A percentile compares a stretch with the other conserved stretches of the same genome.
Conservation (phyloP, 2,888 invertebrate species). For the Diarsia rubi region DNA sequence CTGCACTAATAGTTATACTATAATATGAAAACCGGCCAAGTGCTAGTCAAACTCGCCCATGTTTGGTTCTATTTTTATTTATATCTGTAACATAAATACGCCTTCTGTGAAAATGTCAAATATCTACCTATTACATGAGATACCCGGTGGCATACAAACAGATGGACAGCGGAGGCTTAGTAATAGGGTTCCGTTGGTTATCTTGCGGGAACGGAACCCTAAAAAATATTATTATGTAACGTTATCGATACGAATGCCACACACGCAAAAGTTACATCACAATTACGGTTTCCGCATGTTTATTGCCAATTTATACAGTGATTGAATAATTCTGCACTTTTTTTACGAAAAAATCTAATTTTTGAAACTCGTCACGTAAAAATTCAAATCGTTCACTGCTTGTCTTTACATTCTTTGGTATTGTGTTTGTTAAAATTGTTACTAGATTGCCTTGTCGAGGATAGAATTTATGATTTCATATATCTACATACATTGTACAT, state of each 20-base stretch:
- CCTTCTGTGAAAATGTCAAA: too few species aligned
- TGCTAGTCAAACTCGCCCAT: too few species aligned
- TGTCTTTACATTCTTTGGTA: slow-evolving; percentile 12
- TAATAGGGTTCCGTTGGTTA: too few species aligned
- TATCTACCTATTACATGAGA: too few species aligned
- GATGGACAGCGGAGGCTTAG: too few species aligned
- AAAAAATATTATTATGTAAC: slow-evolving; percentile 8
- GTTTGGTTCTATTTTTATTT: too few species aligned
- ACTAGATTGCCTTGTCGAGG: not conserved
- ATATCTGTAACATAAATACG: too few species aligned
- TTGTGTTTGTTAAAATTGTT: not conserved
- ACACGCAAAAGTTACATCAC: slow-evolving; percentile 47
- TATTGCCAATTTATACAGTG: slow-evolving; percentile 47
- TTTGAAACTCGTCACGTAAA: slow-evolving; percentile 35
- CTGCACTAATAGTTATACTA: not conserved
- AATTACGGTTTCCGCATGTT: slow-evolving; percentile 37
- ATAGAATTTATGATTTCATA: slow-evolving; percentile 7
- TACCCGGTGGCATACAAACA: too few species aligned
- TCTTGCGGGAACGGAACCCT: too few species aligned
- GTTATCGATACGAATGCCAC: slow-evolving; percentile 47
- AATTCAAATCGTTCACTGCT: slow-evolving; percentile 31
- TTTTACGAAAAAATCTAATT: slow-evolving; percentile 12
- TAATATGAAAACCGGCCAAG: slow-evolving; percentile 1
- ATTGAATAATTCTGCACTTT: slow-evolving; percentile 39
- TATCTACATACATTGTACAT: not conserved